A percentile compares a stretch with the other conserved stretches of the same genome.
Conservation (phyloP, 1,140 invertebrate genomes). For the Araneus ventricosus region DNA sequence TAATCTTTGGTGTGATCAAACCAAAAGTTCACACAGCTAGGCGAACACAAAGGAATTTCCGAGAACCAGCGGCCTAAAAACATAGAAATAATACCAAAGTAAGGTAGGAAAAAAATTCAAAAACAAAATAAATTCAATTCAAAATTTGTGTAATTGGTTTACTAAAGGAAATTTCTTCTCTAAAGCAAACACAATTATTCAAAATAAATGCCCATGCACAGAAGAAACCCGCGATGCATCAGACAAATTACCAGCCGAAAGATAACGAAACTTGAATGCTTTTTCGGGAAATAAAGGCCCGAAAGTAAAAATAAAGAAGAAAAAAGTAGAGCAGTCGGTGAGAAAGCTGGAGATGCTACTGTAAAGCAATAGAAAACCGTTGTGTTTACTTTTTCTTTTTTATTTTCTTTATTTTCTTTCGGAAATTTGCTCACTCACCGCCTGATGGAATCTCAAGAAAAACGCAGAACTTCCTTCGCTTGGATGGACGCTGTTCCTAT, state of each 20-base stretch:
- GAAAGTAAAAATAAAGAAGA: neutral
- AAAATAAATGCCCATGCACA: neutral
- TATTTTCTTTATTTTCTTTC: neutral
- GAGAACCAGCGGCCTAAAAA: neutral
- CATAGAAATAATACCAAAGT: neutral
- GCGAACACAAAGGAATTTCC: neutral
- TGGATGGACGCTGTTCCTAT: neutral
- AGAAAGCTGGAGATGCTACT: neutral
- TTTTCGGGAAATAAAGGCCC: neutral
- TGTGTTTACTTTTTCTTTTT: neutral
- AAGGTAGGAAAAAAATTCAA: neutral
- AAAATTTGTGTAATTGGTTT: neutral
- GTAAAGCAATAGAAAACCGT: neutral
- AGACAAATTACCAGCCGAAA: neutral
- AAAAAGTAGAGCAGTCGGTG: constrained; percentile 4
- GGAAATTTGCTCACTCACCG: neutral
- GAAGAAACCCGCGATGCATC: neutral
- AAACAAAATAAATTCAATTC: neutral
- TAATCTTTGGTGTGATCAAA: neutral
- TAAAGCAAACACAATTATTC: constrained; percentile 13
- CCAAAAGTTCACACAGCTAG: neutral
- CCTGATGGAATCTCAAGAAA: neutral
- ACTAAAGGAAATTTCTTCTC: neutral
- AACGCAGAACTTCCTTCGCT: neutral
- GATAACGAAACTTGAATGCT: neutral